A percentile compares a stretch with the other conserved stretches of the same genome.
Evolutionary conservation across 2,888 invertebrate genomes (phyloP).

Genomic region (Conomelus anceps): DNA sequence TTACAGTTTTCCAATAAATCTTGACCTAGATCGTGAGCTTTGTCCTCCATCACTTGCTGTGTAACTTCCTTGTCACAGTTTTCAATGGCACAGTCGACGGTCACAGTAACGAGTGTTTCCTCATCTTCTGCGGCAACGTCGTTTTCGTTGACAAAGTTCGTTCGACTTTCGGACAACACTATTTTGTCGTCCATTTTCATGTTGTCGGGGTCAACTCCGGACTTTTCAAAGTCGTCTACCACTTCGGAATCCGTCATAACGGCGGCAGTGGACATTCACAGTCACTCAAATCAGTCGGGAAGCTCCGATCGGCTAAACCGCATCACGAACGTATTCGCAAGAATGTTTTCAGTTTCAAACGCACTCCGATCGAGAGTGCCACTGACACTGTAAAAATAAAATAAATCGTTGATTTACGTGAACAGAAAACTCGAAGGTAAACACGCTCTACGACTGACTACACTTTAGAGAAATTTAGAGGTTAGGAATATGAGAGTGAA

Average conservation of each 20-base stretch:
- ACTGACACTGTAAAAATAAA: not conserved
- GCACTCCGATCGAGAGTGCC: not conserved
- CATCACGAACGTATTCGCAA: not conserved
- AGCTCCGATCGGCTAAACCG: constrained; percentile 1
- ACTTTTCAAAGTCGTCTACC: not conserved
- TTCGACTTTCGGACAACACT: not conserved
- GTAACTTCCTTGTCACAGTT: not conserved
- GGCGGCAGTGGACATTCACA: not conserved
- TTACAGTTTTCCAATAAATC: not conserved
- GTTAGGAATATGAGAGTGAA: not conserved
- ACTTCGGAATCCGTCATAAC: not conserved
- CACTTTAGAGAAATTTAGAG: not conserved
- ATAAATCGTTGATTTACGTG: not conserved
- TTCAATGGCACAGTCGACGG: not conserved
- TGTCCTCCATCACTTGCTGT: not conserved
- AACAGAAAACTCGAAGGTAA: too few relatives aligned
- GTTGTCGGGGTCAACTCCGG: not conserved
- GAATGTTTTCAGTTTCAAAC: not conserved
- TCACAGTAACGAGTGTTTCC: not conserved
- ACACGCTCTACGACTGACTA: not conserved
- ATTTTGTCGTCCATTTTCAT: not conserved
- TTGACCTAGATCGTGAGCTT: not conserved
- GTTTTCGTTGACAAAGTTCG: not conserved
- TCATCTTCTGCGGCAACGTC: not conserved
- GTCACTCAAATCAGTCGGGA: not conserved